These are phyloP conservation scores for Ceyx erithaca DNA, from an alignment of 2,797 vertebrate genomes.

Conservation along the genomic window DNA sequence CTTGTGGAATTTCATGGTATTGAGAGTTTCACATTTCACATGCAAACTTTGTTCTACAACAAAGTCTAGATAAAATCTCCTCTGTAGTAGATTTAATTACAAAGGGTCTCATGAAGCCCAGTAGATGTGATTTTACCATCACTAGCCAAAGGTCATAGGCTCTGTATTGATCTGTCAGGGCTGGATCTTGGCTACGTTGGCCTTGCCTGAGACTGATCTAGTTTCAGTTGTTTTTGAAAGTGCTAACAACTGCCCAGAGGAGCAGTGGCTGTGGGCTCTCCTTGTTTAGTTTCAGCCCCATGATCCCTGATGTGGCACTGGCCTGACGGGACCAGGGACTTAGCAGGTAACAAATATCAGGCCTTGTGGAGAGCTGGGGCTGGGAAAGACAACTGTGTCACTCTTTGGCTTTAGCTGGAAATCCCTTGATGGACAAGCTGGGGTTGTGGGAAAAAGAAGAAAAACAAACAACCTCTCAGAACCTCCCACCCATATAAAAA, in stretches of 20 bases:
- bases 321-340: fast-evolving
- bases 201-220: neutral
- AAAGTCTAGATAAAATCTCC: neutral
- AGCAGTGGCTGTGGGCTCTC: neutral
- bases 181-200: neutral
- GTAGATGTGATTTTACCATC: neutral
- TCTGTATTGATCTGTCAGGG: neutral
- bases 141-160: neutral
- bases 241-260: neutral
- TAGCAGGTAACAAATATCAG: neutral
- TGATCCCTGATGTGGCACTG: fast-evolving
- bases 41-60: neutral
- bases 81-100: neutral
- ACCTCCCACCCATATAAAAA: neutral
- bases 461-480: neutral
- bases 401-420: neutral
- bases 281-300: neutral
- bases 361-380: neutral
- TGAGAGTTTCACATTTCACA: neutral
- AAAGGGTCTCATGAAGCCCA: neutral
- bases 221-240: neutral
- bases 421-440: neutral
- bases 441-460: neutral
- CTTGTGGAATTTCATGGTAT: neutral
- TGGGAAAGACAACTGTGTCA: fast-evolving